These are phyloP conservation scores for Drosophila insularis DNA, from an alignment of 1,140 invertebrate species.

Conservation along the genomic window DNA sequence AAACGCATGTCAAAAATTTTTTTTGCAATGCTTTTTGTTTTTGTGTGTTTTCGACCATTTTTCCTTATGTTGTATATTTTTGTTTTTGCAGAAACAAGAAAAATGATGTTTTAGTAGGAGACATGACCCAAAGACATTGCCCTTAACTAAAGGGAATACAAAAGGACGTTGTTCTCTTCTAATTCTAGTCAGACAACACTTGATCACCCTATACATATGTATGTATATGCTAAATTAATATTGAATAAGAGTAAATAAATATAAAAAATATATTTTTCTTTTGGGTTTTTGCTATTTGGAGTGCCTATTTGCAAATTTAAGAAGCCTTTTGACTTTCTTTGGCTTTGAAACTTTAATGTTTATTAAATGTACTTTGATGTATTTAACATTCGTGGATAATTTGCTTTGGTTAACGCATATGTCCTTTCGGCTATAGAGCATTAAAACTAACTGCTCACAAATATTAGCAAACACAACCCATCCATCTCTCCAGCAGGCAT, in stretches of 20 bases:
- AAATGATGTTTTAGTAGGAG: constrained; percentile 59
- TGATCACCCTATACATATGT: constrained; percentile 2
- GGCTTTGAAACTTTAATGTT: too few relatives aligned
- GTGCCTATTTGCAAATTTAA: too few relatives aligned
- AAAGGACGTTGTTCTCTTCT: neutral
- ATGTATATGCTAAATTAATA: neutral
- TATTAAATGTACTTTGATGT: neutral
- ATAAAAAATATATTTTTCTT: too few relatives aligned
- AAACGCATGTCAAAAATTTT: constrained; percentile 59
- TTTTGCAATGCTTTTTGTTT: constrained; percentile 54
- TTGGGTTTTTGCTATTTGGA: too few relatives aligned
- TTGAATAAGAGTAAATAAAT: too few relatives aligned
- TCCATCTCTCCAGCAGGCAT: constrained; percentile 49
- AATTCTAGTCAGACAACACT: constrained; percentile 17
- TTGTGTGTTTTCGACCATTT: constrained; percentile 33
- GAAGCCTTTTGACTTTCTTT: neutral
- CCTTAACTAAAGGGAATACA: neutral
- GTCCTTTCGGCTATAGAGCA: constrained; percentile 46
- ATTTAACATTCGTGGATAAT: constrained; percentile 15
- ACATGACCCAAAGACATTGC: constrained; percentile 21
- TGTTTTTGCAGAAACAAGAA: constrained; percentile 55
- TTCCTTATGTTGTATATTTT: constrained; percentile 19
- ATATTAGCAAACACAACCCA: constrained; percentile 75
- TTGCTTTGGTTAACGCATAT: constrained; percentile 15
- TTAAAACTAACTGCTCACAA: constrained; percentile 76